phyloP scores from a whole-genome alignment of 2,797 vertebrate genomes.

The Cynodonichthys magdalenae region DNA sequence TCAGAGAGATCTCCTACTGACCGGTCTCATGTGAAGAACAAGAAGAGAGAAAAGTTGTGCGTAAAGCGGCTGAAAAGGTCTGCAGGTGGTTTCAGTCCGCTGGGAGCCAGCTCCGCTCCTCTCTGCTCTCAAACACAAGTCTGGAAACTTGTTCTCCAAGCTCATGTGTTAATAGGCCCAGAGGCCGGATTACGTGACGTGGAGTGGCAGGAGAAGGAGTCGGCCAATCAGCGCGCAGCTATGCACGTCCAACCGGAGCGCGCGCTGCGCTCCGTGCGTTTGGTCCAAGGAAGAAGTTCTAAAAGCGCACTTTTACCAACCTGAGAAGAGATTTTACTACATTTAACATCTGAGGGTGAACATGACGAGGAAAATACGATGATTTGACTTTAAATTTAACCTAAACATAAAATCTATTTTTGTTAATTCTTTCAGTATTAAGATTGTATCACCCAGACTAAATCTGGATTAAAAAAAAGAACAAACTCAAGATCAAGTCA shows the following conservation, averaged over 20 bases:
- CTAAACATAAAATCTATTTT: no score
- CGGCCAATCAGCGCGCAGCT: conserved; percentile 87
- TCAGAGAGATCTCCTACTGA: conserved; percentile 63
- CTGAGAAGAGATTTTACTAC: conserved; percentile 9
- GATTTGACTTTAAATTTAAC: no score
- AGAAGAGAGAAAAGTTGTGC: conserved; percentile 35
- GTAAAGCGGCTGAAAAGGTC: conserved; percentile 39
- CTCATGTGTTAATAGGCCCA: conserved; percentile 82
- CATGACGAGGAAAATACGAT: not conserved
- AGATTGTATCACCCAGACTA: not conserved
- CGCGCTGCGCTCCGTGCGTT: conserved; percentile 61
- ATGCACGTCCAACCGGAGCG: conserved; percentile 59
- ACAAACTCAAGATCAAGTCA: not conserved
- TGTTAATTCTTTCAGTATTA: no score
- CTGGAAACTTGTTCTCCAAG: conserved; percentile 80
- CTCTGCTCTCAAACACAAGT: conserved; percentile 71
- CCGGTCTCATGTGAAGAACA: conserved; percentile 48
- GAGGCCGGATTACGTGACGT: conserved; percentile 79
- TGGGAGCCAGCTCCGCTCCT: conserved; percentile 60
- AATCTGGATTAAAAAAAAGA: not conserved
- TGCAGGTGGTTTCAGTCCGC: conserved; percentile 58
- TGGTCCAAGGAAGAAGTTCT: conserved; percentile 66
- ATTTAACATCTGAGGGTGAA: not conserved
- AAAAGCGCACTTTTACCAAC: conserved; percentile 38
- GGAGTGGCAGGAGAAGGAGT: conserved; percentile 92